These are phyloP conservation scores for Antedon bifida DNA, from an alignment of 35 echinoderm and acorn worm genomes.

Conservation along the genomic window DNA sequence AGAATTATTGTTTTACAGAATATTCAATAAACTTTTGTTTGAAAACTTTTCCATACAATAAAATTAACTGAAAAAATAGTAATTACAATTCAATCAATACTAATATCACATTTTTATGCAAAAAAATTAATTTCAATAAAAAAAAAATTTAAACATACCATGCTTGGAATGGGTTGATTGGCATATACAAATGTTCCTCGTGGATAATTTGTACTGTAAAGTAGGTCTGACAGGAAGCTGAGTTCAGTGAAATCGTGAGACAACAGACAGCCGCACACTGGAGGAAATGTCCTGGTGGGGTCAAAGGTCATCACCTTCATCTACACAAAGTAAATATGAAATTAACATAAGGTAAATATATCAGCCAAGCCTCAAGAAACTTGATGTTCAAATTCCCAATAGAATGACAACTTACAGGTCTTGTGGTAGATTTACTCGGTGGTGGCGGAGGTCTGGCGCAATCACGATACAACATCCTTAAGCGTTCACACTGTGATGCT, in stretches of 20 bases:
- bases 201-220: conserved; percentile 28
- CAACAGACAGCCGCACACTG: conserved; percentile 45
- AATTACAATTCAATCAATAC: no score
- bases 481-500: conserved; percentile 48
- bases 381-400: no score
- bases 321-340: conserved; percentile 9
- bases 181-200: conserved; percentile 57
- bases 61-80: no score
- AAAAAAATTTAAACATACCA: conserved; percentile 12
- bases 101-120: no score
- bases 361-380: no score
- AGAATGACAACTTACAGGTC: conserved; percentile 16
- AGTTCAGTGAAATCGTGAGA: conserved; percentile 37
- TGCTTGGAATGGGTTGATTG: conserved; percentile 36
- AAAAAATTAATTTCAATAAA: no score
- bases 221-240: conserved; percentile 43
- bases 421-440: conserved; percentile 25
- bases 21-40: no score
- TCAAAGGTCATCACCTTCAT: conserved; percentile 46
- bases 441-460: conserved; percentile 68
- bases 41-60: no score
- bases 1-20: no score
- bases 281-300: conserved; percentile 44
- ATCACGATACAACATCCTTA: conserved; percentile 68
- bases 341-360: no score